Percentiles rank a stretch among this genome's conserved stretches.
Conservation (phyloP, 2,888 invertebrate species). For the Leptarthrus brevirostris region DNA sequence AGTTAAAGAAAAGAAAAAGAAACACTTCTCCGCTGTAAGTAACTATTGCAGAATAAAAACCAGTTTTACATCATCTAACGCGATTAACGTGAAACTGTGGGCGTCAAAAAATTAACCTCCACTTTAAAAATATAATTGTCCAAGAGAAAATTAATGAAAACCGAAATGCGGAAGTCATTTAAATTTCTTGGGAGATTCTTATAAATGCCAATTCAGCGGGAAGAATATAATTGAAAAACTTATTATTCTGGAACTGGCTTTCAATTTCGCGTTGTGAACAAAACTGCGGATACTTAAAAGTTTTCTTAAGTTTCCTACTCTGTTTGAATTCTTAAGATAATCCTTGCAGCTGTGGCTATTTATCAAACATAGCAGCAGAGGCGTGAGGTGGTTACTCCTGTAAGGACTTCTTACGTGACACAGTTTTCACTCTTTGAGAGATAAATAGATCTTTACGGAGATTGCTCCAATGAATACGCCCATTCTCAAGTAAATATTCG, state of each 20-base stretch:
- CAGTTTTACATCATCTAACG: no score
- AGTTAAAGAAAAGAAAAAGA: no score
- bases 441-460: constrained; percentile 15
- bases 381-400: neutral
- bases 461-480: constrained; percentile 2
- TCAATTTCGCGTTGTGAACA: constrained; percentile 20
- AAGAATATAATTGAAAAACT: constrained; percentile 32
- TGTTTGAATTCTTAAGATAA: constrained; percentile 12
- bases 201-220: constrained; percentile 25
- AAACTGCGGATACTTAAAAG: constrained; percentile 9
- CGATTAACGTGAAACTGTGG: no score
- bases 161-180: neutral
- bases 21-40: no score
- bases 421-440: neutral
- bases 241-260: constrained; percentile 23
- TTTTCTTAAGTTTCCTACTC: constrained; percentile 15
- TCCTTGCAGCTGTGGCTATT: constrained; percentile 31
- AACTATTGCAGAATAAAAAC: no score
- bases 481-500: constrained; percentile 27
- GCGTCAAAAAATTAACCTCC: no score
- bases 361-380: constrained; percentile 3
- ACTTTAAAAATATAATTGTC: no score
- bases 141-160: no score
- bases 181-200: neutral
- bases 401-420: neutral